Percentiles rank a stretch among this genome's conserved stretches.
Conservation (phyloP, 2,888 invertebrate species). For the Phlogophora meticulosa region DNA sequence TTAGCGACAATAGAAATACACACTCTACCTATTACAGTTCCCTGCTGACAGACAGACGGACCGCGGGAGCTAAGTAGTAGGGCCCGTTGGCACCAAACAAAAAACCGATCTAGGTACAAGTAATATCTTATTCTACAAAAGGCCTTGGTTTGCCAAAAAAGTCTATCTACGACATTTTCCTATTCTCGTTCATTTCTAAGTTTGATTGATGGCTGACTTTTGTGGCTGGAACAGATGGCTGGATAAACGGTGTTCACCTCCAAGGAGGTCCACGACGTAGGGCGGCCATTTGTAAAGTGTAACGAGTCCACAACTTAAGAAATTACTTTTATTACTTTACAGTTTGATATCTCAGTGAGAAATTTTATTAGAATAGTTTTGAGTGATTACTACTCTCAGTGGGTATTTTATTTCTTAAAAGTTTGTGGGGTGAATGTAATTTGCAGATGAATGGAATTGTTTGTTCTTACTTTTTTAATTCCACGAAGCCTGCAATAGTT, state of each 20-base stretch:
- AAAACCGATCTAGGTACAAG: not conserved
- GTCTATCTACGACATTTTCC: not conserved
- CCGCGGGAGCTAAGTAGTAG: no score
- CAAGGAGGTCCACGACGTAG: not conserved
- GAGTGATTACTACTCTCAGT: not conserved
- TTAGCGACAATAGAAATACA: no score
- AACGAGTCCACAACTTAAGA: slow-evolving; percentile 2
- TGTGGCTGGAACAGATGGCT: slow-evolving; percentile 9
- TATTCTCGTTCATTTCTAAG: slow-evolving; percentile 5
- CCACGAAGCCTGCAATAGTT: no score
- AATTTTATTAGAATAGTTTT: slow-evolving; percentile 26
- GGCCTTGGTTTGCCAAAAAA: slow-evolving; percentile 1
- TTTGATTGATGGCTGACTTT: slow-evolving; percentile 34
- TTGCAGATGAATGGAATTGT: not conserved
- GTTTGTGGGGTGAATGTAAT: not conserved
- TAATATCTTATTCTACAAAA: slow-evolving; percentile 9
- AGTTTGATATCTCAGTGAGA: not conserved
- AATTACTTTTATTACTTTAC: slow-evolving; percentile 19
- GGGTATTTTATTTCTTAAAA: not conserved
- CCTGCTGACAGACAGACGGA: no score
- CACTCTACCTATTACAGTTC: no score
- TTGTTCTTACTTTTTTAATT: not conserved
- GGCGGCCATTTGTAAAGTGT: slow-evolving; percentile 7
- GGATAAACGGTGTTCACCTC: not conserved
- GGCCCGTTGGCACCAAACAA: no score